Evolutionary conservation across 2,797 vertebrate species (phyloP), one percentile per base, ranked within the genome.

Genomic region (Acanthopagrus latus): DNA sequence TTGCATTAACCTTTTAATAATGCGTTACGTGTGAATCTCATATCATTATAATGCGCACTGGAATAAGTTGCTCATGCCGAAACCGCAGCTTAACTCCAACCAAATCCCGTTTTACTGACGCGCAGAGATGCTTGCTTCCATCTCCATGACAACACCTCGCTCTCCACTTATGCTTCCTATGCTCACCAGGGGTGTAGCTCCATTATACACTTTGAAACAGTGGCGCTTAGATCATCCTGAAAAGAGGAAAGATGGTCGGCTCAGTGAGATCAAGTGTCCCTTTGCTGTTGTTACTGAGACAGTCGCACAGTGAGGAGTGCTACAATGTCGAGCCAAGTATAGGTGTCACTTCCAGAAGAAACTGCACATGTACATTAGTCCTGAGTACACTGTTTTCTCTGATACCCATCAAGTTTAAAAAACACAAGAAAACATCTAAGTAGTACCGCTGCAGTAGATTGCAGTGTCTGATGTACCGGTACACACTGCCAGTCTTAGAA

Each of bases 101-200:
- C 64, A 57, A 73, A 60, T 63, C 63, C 25, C 57, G 52, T 57
- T 38, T 43, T 18, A 59, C 33, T 76, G 14, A 46, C 46, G 25
- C 14, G 16, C 23, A 14, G n/a, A 52, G 29, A 80, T 74, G 63
- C 51, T 73, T 64, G 67, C 47, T 50, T 50, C 50, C 16, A 17
- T 85, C 70, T 55, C 78, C 76, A 79, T 88, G 83, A 82, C 76
- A 76, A 74, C 81, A 38, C 9, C 55, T 69, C 18, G 66, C 55
- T 73, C 60, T 59, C 55, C 33, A 44, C n/a, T 29, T 72, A 46
- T 33, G 38, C 51, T 33, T 46, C 64, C 18, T 63, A n/a, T 69
- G 64, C 44, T 59, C 73, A 20, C 54, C 27, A 11, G 25, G 57
- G 43, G 46, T 60, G 71, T 55, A 20, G 50, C 58, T 66, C 44